Evolutionary conservation across 1,140 invertebrate species (phyloP), one percentile per base, ranked within the genome.

Genomic region (Eupristina koningsbergeri): DNA sequence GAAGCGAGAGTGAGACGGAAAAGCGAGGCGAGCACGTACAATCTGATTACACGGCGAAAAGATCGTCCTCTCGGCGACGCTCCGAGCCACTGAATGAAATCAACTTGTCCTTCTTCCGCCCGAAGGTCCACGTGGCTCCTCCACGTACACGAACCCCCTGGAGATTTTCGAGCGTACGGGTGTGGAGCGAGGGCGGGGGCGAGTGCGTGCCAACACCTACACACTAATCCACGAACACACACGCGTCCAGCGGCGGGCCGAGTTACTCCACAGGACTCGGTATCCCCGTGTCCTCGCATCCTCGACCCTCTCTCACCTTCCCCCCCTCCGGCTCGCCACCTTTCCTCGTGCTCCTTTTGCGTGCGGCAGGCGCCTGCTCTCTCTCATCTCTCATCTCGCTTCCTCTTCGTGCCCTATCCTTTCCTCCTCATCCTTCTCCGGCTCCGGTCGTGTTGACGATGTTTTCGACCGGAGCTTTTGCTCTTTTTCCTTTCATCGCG

Each of bases 61-160:
- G 78, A 87, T 86, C 87, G 87, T 87, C 87, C 34, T 67, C 79
- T 45, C 71, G 79, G 85, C 22, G 67, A 26, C 8, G 36, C 41
- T 22, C 29, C 41, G 61, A 78, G 39, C 86, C 83, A 91, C 90
- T 91, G 89, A 91, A 91, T 91, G 89, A 90, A 91, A 85, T 89
- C 86, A 86, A 78, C 83, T 88, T 85, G 87, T 91, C 90, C 89
- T 90, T 89, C 88, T 90, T 90, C 86, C 88, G 86, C 86, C 82
- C 83, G 85, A 87, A 87, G 90, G 88, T 89, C 88, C 88, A 89
- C 89, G 89, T 89, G 90, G 86, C 88, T 88, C 88, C 75, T 85
- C 86, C 86, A 87, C 88, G 87, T 81, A 88, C 87, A 86, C 86
- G 86, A 86, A 86, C 86, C 88, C 87, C 89, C 86, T 86, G 86